phyloP scores from a whole-genome alignment of 1,140 invertebrate species.

The Lepidotrigona ventralis region DNA sequence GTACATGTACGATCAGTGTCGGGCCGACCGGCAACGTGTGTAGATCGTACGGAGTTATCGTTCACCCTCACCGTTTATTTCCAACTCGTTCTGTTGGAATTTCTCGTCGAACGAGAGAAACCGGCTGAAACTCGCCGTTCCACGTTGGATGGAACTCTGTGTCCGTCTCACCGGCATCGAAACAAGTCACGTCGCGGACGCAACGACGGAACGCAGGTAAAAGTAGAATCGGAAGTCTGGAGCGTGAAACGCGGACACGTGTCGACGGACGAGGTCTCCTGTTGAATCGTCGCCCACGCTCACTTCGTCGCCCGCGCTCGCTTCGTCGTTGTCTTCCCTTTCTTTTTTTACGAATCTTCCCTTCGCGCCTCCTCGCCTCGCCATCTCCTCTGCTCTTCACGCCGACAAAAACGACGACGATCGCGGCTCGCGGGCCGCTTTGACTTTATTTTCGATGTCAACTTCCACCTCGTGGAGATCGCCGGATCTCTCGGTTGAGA shows the following conservation, averaged over 20 bases:
- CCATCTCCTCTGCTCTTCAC: neutral
- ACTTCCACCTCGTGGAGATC: neutral
- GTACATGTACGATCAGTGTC: conserved; percentile 48
- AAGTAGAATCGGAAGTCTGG: neutral
- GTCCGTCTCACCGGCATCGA: neutral
- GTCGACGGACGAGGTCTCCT: neutral
- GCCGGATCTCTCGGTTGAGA: neutral
- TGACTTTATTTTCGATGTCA: conserved; percentile 20
- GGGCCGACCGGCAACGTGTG: conserved; percentile 43
- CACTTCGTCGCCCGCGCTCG: neutral
- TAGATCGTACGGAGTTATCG: neutral
- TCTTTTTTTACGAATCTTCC: neutral
- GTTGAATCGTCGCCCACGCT: conserved; percentile 13
- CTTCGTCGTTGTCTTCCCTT: no score
- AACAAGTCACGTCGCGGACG: no score
- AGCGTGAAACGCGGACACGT: conserved; percentile 9
- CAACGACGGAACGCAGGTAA: conserved; percentile 6
- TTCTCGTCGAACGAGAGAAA: neutral
- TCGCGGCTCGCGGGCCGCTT: neutral
- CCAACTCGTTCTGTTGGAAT: neutral
- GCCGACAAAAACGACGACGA: neutral
- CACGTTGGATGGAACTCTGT: neutral
- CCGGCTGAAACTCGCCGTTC: conserved; percentile 2
- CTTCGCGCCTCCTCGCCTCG: neutral
- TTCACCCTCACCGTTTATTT: conserved; percentile 18